These are phyloP conservation scores for Salticus scenicus DNA, from an alignment of 2,888 invertebrate genomes.

Conservation along the genomic window DNA sequence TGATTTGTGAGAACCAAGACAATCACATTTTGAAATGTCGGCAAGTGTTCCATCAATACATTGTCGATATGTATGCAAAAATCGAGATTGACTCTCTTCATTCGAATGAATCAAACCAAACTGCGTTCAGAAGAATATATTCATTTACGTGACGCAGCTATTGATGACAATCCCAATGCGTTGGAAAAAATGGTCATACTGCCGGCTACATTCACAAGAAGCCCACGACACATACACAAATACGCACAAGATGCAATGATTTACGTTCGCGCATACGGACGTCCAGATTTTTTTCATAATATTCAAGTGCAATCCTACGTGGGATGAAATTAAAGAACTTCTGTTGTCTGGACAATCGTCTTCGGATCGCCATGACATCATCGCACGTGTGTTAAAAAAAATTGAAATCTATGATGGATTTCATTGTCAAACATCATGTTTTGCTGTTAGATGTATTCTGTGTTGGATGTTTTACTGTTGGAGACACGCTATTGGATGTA, in stretches of 20 bases:
- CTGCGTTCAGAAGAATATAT: neutral
- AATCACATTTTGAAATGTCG: neutral
- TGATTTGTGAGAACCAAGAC: neutral
- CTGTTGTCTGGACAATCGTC: neutral
- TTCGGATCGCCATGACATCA: conserved; percentile 72
- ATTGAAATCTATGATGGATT: too few relatives aligned
- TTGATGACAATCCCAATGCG: neutral
- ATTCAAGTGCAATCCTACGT: conserved; percentile 46
- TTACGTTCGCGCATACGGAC: neutral
- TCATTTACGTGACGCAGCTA: neutral
- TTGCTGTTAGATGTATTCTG: too few relatives aligned
- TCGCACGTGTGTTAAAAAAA: too few relatives aligned
- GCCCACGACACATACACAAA: neutral
- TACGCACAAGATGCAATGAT: neutral
- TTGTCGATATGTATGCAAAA: conserved; percentile 10
- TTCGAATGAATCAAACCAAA: neutral
- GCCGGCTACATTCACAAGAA: neutral
- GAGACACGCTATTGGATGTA: too few relatives aligned
- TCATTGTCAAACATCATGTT: too few relatives aligned
- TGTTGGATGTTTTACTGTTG: too few relatives aligned
- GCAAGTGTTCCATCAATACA: neutral
- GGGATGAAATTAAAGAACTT: conserved; percentile 12
- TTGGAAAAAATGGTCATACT: neutral
- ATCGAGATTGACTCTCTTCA: neutral
- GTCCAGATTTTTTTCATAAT: conserved; percentile 18